Conservation (phyloP, 2,797 vertebrate genomes). For the Phylloscopus collybita region DNA sequence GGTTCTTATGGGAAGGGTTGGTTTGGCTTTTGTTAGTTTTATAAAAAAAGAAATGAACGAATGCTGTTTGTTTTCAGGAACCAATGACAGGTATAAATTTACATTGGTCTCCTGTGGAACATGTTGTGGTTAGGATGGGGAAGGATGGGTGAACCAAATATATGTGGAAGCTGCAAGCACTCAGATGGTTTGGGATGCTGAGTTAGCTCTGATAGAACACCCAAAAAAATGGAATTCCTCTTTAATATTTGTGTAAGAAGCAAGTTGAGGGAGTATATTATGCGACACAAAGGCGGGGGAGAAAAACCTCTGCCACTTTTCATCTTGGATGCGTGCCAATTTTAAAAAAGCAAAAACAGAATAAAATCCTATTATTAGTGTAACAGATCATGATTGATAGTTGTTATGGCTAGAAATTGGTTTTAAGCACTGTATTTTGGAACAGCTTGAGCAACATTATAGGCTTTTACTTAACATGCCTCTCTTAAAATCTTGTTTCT, state of each 20-base stretch:
- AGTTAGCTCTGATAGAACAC: neutral
- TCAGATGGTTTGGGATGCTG: neutral
- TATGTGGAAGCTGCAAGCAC: neutral
- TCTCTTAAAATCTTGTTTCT: neutral
- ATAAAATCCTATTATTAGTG: neutral
- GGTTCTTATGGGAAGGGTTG: neutral
- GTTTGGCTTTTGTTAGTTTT: neutral
- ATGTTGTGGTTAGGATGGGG: neutral
- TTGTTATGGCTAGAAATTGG: neutral
- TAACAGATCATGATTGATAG: neutral
- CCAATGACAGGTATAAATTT: neutral
- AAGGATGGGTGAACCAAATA: neutral
- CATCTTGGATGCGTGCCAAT: neutral
- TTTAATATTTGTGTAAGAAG: neutral
- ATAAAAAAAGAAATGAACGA: neutral
- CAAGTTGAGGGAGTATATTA: neutral
- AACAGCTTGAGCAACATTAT: neutral
- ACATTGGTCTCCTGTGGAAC: neutral
- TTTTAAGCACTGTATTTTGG: neutral
- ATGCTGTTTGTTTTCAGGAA: neutral
- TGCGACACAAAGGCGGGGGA: neutral
- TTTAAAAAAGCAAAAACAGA: neutral
- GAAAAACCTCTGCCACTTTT: neutral
- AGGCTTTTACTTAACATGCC: neutral
- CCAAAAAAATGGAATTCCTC: neutral